Conservation (phyloP, 2,888 invertebrate species). For the Psylliodes chrysocephalus region DNA sequence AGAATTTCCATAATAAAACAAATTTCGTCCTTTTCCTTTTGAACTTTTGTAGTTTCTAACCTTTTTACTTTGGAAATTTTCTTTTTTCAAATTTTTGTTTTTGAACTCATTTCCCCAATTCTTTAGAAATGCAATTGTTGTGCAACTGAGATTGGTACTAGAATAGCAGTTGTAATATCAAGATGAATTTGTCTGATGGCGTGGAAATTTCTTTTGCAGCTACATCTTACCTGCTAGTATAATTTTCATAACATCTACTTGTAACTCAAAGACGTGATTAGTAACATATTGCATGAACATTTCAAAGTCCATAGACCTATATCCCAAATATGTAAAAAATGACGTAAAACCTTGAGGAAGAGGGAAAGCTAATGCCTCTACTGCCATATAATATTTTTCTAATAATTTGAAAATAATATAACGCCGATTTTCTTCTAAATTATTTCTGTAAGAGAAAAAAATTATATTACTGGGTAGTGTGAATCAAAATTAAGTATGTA, state of each 20-base stretch:
- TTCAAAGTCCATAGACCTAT: slow-evolving; percentile 79
- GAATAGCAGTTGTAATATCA: too few relatives aligned
- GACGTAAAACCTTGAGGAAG: slow-evolving; percentile 89
- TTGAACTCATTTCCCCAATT: too few relatives aligned
- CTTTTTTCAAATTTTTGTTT: too few relatives aligned
- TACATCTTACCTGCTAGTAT: slow-evolving; percentile 76
- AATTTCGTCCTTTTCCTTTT: too few relatives aligned
- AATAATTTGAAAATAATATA: slow-evolving; percentile 80
- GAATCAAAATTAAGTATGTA: too few relatives aligned
- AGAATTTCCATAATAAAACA: too few relatives aligned
- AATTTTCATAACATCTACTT: slow-evolving; percentile 87
- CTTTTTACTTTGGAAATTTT: too few relatives aligned
- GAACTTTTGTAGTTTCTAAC: too few relatives aligned
- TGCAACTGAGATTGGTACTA: too few relatives aligned
- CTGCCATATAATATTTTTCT: slow-evolving; percentile 84
- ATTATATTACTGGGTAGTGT: background rate
- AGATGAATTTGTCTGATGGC: too few relatives aligned
- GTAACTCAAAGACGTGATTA: slow-evolving; percentile 85
- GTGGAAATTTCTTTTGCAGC: background rate
- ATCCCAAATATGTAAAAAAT: slow-evolving; percentile 88
- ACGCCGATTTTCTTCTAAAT: slow-evolving; percentile 76
- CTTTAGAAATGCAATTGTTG: too few relatives aligned
- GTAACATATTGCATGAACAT: slow-evolving; percentile 87
- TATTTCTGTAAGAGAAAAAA: slow-evolving; percentile 71
- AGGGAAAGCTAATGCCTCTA: slow-evolving; percentile 83